Base-by-base conservation (phyloP, 2,113 vertebrate genomes). In the Porphyrio hochstetteri region DNA sequence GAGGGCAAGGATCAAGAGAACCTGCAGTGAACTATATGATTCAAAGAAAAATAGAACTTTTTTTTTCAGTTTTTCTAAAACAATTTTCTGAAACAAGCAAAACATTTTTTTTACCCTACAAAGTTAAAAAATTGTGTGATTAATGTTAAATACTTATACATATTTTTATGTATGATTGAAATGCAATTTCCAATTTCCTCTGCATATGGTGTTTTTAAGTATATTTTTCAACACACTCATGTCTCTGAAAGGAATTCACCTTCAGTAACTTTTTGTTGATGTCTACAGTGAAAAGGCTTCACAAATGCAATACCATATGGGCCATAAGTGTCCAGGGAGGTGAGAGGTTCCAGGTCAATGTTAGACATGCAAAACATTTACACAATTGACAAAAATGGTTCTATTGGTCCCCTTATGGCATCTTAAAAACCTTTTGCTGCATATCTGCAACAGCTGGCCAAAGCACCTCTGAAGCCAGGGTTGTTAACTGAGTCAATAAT, bases 401-500 rank as follows among this genome's bases (percentile, higher is more conserved):
- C 27, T 11, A 93, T 86, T 56, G 28, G 28, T 80, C 7, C 38
- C 79, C 14, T 89, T 48, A 82, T 25, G 67, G 31, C 44, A 89
- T 74, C 84, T 91, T 72, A 57, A 81, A 93, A 87, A 38, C 8
- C 14, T 24, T 48, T 92, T 70, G 36, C 40, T 92, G 42, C n/a
- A 17, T 82, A 52, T 78, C 74, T 92, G 82, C 16, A 74, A 74
- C 60, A 68, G 85, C 14, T 91, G 67, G 53, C 27, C 35, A 72
- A 94, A 94, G 78, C 36, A 92, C 64, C 52, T 91, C 25, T 28
- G 90, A 92, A 96, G 40, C 13, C 67, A 71, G 53, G 33, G 28
- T 36, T 76, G 70, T 72, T 96, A 95, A 92, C 42, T 84, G 84
- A 88, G 52, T 88, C 72, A 95, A 89, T 94, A 97, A 94, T 95